Evolutionary conservation across 2,797 vertebrate species (phyloP), one percentile per base, ranked within the genome.

Genomic region (Lacerta bilineata): DNA sequence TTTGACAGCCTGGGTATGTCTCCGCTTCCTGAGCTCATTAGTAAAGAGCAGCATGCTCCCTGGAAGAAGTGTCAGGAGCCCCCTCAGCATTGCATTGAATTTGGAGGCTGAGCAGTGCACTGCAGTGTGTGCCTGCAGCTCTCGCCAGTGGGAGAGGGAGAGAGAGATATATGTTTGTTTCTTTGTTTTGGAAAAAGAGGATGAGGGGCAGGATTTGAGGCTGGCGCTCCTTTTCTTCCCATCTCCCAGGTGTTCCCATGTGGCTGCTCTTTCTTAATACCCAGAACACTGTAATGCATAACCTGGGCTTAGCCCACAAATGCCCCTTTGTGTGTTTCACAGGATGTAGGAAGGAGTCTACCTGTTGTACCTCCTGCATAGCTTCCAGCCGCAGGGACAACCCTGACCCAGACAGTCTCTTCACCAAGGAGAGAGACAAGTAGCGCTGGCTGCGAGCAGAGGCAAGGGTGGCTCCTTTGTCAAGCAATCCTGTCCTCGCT

Each of bases 131-230:
- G 59, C 87, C 77, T 82, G 87, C 87, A 79, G 78, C 88, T 89
- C 50, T 89, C 84, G 15, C 64, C 43, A 7, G 66, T 33, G 27
- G 76, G 75, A 81, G 82, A 82, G 27, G 8, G 71, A 83, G 84
- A 84, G 43, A 78, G 71, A 69, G 77, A 46, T 1, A 33, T 33
- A 33, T n/a, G 79, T 20, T 79, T 55, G 84, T 61, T 91, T 81
- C 94, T 95, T 95, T 95, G 95, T 95, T 94, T 84, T 77, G 75
- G 59, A 33, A 43, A 64, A 29, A 36, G 41, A 61, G 20, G 78
- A 59, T 8, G 80, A 74, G 68, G 71, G 18, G 68, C 80, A 50
- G 55, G 64, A 82, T 36, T 43, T 78, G 33, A 43, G 64, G 77
- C 9, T n/a, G 8, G 3, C 9, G 23, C 20, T 50, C 33, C 41